Percentiles rank a stretch among this genome's conserved stretches.
These are phyloP conservation scores for Callorhinus ursinus DNA, from an alignment of 2,113 vertebrate genomes.

Conservation along the genomic window DNA sequence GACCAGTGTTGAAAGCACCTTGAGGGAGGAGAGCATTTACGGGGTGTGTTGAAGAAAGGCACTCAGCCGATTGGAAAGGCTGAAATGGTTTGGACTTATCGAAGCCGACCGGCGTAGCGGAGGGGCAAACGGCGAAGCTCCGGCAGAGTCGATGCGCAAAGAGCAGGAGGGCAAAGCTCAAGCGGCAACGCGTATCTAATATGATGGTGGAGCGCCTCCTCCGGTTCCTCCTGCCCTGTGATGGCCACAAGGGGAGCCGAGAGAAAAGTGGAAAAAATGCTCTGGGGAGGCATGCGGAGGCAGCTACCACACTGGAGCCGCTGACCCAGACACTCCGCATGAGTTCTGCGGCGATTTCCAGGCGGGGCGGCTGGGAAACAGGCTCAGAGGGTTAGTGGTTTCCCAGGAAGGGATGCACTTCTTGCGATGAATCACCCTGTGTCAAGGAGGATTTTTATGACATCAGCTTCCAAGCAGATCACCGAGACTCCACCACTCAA, in stretches of 20 bases:
- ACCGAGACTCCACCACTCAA: neutral
- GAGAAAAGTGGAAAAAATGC: neutral
- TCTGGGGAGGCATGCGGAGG: neutral
- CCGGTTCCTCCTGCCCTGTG: neutral
- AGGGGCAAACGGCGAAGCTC: neutral
- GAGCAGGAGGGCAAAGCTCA: rapidly evolving
- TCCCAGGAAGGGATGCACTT: neutral
- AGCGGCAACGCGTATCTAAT: neutral
- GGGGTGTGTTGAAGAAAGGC: neutral
- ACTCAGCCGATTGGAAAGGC: neutral
- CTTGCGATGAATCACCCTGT: neutral
- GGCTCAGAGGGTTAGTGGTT: neutral
- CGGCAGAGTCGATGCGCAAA: neutral
- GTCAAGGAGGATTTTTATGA: neutral
- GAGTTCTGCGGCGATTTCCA: neutral
- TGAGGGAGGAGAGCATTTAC: neutral
- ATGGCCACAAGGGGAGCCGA: neutral
- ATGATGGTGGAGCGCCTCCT: neutral
- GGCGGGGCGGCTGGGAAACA: neutral
- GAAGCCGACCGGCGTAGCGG: neutral
- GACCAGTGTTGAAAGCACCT: neutral
- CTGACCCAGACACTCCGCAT: rapidly evolving
- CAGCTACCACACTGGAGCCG: neutral
- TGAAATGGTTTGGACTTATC: neutral
- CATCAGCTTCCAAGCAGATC: conserved; percentile 16